A percentile compares a stretch with the other conserved stretches of the same genome.
These are phyloP conservation scores for Monopterus albus DNA, from an alignment of 2,113 vertebrate genomes.

Conservation along the genomic window DNA sequence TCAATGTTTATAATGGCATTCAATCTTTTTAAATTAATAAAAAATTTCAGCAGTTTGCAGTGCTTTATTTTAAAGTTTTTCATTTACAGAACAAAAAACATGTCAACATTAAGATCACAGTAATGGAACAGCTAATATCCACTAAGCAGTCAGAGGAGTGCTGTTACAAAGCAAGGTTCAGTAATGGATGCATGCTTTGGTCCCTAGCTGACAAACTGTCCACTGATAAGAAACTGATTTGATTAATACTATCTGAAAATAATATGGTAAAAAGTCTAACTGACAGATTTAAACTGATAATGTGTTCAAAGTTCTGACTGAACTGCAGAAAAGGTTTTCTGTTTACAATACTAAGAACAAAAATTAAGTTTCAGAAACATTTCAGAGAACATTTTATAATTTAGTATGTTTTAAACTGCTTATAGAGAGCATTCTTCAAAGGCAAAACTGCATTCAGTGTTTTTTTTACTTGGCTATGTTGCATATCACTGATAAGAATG, in stretches of 20 bases:
- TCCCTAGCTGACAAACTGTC: slow-evolving; percentile 26
- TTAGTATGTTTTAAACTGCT: slow-evolving; percentile 7
- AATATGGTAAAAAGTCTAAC: slow-evolving; percentile 21
- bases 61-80: slow-evolving; percentile 52
- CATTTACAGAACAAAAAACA: slow-evolving; percentile 34
- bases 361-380: slow-evolving; percentile 9
- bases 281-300: neutral
- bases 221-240: slow-evolving; percentile 10
- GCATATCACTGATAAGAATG: slow-evolving; percentile 23
- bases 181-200: neutral
- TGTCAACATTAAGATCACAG: slow-evolving; percentile 57
- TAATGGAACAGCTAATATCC: neutral
- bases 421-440: slow-evolving; percentile 2
- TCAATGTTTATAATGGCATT: slow-evolving; percentile 44
- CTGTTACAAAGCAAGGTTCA: neutral
- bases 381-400: slow-evolving; percentile 12
- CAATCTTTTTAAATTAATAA: slow-evolving; percentile 40
- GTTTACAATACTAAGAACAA: neutral
- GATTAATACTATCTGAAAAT: neutral
- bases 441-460: neutral
- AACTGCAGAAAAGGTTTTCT: slow-evolving; percentile 3
- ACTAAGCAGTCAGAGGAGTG: neutral
- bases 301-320: slow-evolving; percentile 1
- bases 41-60: slow-evolving; percentile 18
- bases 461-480: neutral